Percentiles rank a stretch among this genome's conserved stretches.
Conservation (phyloP, 2,888 invertebrate species). For the Mythimna vitellina region DNA sequence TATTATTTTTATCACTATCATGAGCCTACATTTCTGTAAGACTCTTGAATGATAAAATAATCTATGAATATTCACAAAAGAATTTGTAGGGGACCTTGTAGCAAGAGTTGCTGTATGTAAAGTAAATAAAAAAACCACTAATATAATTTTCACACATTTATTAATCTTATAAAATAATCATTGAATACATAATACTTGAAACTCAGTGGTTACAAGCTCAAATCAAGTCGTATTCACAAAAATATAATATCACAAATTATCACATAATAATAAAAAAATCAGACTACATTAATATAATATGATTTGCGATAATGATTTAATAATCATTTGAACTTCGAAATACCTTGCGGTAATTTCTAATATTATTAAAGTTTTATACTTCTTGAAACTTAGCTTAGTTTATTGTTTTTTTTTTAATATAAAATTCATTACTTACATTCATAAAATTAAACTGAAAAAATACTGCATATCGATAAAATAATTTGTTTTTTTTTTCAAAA, state of each 20-base stretch:
- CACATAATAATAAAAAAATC: slow-evolving; percentile 79
- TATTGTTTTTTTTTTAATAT: neutral
- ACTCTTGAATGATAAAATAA: too few species aligned
- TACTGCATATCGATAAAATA: neutral
- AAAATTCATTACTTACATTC: neutral
- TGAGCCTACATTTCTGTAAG: too few species aligned
- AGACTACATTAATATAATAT: slow-evolving; percentile 71
- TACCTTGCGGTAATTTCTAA: too few species aligned
- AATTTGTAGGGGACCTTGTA: too few species aligned
- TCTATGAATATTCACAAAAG: too few species aligned
- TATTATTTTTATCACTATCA: too few species aligned
- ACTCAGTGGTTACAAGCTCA: slow-evolving; percentile 64
- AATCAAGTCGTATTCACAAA: slow-evolving; percentile 70
- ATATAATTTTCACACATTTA: slow-evolving; percentile 64
- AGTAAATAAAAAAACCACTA: slow-evolving; percentile 12
- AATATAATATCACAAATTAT: slow-evolving; percentile 83
- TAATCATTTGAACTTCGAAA: too few species aligned
- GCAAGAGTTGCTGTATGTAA: too few species aligned
- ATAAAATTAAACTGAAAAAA: neutral
- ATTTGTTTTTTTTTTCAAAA: slow-evolving; percentile 1
- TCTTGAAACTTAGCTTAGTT: neutral
- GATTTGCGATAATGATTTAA: slow-evolving; percentile 46
- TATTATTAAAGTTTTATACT: too few species aligned
- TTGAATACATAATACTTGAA: slow-evolving; percentile 61
- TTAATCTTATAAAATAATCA: slow-evolving; percentile 62